A percentile compares a stretch with the other conserved stretches of the same genome.
phyloP scores from a whole-genome alignment of 2,888 invertebrate genomes.

The Conus canariensis region DNA sequence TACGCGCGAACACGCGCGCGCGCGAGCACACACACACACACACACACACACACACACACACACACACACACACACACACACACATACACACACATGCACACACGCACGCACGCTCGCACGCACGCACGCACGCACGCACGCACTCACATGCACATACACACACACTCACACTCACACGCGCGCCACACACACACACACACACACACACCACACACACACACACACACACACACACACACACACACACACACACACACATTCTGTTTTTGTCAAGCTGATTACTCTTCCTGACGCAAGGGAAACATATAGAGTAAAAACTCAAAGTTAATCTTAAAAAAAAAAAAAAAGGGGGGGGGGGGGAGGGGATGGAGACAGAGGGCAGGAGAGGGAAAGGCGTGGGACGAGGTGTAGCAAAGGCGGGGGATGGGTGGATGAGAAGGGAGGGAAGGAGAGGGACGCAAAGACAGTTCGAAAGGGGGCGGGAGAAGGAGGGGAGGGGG shows the following conservation, averaged over 20 bases:
- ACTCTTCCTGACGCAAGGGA: too few species aligned
- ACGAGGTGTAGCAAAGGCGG: not conserved
- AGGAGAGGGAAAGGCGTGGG: not conserved
- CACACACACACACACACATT: too few species aligned
- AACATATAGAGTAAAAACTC: too few species aligned
- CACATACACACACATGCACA: not conserved
- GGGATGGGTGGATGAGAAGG: not conserved
- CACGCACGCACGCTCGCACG: not conserved
- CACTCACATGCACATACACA: not conserved
- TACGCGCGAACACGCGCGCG: constrained; percentile 7
- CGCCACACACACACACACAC: too few species aligned
- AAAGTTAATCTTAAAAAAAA: too few species aligned
- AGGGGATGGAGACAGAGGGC: too few species aligned
- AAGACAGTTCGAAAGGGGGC: not conserved
- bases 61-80: not conserved
- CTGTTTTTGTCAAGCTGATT: too few species aligned
- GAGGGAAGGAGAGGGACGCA: not conserved
- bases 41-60: not conserved
- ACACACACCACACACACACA: not conserved
- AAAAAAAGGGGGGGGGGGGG: too few species aligned
- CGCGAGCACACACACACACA: constrained; percentile 25
- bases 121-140: constrained; percentile 13
- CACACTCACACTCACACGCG: not conserved
- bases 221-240: too few species aligned
- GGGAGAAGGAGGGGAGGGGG: not conserved